These are phyloP conservation scores for Peribatodes rhomboidaria DNA, from an alignment of 2,888 invertebrate genomes.

Conservation along the genomic window DNA sequence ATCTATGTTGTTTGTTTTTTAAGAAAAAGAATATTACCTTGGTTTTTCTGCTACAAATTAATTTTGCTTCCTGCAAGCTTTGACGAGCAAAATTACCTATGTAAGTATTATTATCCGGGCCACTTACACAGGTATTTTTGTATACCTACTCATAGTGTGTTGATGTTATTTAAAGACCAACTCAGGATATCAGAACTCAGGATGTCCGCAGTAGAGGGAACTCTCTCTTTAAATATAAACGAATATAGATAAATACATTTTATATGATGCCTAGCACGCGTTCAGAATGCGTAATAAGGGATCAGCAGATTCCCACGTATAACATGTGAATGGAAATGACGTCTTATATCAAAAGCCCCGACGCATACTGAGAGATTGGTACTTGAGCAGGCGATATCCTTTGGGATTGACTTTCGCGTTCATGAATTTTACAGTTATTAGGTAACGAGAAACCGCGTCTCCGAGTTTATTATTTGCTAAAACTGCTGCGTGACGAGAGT, in stretches of 20 bases:
- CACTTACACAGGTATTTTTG: not conserved
- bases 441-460: slow-evolving; percentile 27
- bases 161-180: no score
- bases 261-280: slow-evolving; percentile 51
- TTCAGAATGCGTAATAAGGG: slow-evolving; percentile 58
- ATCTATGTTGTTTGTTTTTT: not conserved
- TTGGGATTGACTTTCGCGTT: slow-evolving; percentile 32
- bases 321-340: slow-evolving; percentile 62
- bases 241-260: slow-evolving; percentile 47
- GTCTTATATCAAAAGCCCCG: slow-evolving; percentile 60
- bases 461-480: slow-evolving; percentile 24
- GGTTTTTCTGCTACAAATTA: no score
- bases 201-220: slow-evolving; percentile 30
- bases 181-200: slow-evolving; percentile 17
- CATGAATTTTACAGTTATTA: slow-evolving; percentile 41
- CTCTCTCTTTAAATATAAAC: slow-evolving; percentile 38
- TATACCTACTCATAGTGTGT: no score
- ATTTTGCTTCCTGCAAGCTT: no score
- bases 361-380: slow-evolving; percentile 46
- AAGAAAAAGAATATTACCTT: no score
- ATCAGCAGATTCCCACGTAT: slow-evolving; percentile 58
- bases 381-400: slow-evolving; percentile 38
- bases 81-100: no score
- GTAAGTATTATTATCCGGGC: no score
- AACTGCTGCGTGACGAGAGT: slow-evolving; percentile 18